Percentiles rank a stretch among this genome's conserved stretches.
phyloP scores from a whole-genome alignment of 2,797 vertebrate species.

The Gallinago nigripennis region DNA sequence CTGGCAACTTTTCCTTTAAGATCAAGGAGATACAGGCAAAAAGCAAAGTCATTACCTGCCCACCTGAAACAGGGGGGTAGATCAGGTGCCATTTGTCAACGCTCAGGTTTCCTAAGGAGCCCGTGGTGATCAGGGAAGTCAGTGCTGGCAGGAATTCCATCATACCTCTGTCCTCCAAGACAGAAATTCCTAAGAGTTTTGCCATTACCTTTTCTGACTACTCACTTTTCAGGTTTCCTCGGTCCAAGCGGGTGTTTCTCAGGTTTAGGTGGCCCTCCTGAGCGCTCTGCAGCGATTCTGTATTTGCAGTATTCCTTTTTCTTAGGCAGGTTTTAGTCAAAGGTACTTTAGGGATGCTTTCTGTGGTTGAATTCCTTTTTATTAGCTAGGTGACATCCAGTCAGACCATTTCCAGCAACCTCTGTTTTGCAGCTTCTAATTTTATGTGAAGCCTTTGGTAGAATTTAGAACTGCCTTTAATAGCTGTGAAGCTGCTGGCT shows the following conservation, averaged over 20 bases:
- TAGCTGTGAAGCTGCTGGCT: constrained; percentile 16
- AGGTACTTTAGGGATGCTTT: background rate
- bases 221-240: background rate
- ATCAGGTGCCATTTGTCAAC: background rate
- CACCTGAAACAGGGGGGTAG: background rate
- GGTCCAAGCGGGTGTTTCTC: background rate
- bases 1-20: background rate
- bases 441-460: constrained; percentile 22
- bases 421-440: constrained; percentile 32
- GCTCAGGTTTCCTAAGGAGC: background rate
- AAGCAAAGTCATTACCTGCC: background rate
- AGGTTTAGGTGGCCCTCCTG: background rate
- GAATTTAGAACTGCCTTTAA: constrained; percentile 29
- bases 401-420: constrained; percentile 17
- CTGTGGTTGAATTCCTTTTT: background rate
- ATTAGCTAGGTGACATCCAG: background rate
- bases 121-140: background rate
- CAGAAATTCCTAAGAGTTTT: background rate
- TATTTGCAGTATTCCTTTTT: background rate
- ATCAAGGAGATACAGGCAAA: background rate
- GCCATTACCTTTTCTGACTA: background rate
- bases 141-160: background rate
- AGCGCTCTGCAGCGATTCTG: rapidly evolving
- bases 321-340: background rate
- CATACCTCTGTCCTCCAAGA: background rate